A percentile compares a stretch with the other conserved stretches of the same genome.
These are phyloP conservation scores for Limonius californicus DNA, from an alignment of 1,140 invertebrate species.

Conservation along the genomic window DNA sequence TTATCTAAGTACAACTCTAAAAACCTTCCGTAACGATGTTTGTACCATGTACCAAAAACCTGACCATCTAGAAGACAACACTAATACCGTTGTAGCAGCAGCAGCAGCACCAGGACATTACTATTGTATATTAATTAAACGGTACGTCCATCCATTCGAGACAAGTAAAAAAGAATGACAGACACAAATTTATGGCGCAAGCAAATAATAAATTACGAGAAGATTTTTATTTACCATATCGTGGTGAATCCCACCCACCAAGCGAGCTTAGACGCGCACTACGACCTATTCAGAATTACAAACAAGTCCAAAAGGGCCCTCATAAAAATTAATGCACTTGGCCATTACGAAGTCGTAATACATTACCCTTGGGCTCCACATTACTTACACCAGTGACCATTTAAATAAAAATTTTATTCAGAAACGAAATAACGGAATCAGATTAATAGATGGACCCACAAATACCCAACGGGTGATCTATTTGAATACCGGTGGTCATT, in stretches of 20 bases:
- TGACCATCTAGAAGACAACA: no score
- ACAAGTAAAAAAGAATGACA: neutral
- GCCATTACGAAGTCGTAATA: constrained; percentile 4
- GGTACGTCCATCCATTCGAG: neutral
- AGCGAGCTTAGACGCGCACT: neutral
- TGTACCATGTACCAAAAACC: no score
- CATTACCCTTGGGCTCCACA: neutral
- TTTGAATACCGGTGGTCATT: no score
- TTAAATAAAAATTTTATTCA: neutral
- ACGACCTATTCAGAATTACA: neutral
- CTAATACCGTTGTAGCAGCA: no score
- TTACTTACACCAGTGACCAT: neutral
- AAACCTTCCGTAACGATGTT: no score
- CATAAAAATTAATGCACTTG: constrained; percentile 10
- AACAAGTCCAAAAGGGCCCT: constrained; percentile 1
- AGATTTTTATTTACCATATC: neutral
- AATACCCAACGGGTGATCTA: no score
- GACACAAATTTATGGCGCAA: neutral
- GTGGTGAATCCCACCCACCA: constrained; percentile 3
- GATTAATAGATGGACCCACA: no score
- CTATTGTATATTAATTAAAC: no score
- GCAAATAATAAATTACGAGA: constrained; percentile 5
- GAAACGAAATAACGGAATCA: no score
- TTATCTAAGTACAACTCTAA: no score
- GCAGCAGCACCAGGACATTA: no score